Evolutionary conservation across 2,113 vertebrate genomes (phyloP), one percentile per base, ranked within the genome.

Genomic region (Hemichromis elongatus): DNA sequence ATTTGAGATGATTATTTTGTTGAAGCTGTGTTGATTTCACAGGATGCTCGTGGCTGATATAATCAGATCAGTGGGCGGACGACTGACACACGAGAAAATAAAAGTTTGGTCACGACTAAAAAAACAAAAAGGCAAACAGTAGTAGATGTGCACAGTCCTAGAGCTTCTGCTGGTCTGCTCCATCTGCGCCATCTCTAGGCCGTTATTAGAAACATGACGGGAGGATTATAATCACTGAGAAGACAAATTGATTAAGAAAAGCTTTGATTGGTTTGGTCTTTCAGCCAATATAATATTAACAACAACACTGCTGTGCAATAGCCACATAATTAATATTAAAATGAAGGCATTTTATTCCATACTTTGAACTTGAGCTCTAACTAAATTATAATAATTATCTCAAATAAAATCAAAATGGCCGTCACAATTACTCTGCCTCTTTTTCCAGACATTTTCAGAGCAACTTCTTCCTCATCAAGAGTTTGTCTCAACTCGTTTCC

Each of bases 161-260:
- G 45, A n/a, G 61, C 54, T 14, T 30, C 16, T 2, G 4, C 12
- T 52, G 12, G 81, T 47, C 13, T 3, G 5, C 21, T 89, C 35
- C 82, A 26, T 86, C n/a, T 89, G 90, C 73, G 81, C 95, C 96
- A 93, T 88, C 95, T 96, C 88, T 85, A 88, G 95, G 89, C 68
- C 10, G 5, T 37, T 37, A 5, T 66, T 2, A 66, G 19, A 37
- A 66, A 37, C 5, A 66, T 66, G 61, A 37, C 4, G 2, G 37
- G 61, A 66, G 45, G 26, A 75, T 28, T 70, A 5, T 18, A 6
- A 33, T 11, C 19, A 50, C 2, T 37, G 9, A 75, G 16, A 75
- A 50, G 68, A 50, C 9, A 50, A 30, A 19, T 30, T 50, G 42
- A 75, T 75, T n/a, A 0, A 75, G n/a, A 19, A 50, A 75, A 10